phyloP scores from a whole-genome alignment of 2,113 vertebrate genomes.

The Alexandromys fortis region DNA sequence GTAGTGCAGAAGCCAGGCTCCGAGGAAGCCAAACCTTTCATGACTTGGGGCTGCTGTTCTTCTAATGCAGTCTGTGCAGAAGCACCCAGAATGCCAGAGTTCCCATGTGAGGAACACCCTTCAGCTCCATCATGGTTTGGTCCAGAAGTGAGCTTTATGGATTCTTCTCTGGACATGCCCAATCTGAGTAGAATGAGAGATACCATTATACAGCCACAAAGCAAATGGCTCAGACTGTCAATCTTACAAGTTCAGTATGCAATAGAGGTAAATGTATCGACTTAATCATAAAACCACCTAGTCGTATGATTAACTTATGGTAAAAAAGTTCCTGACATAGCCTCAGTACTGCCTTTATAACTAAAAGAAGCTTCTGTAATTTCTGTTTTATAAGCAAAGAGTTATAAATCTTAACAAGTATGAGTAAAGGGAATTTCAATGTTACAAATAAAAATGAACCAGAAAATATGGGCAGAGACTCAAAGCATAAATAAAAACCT shows the following conservation, averaged over 20 bases:
- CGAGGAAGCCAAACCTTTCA: constrained; percentile 77
- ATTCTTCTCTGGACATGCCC: constrained; percentile 90
- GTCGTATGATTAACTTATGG: constrained; percentile 4
- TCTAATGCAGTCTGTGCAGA: constrained; percentile 81
- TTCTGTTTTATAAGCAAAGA: constrained; percentile 42
- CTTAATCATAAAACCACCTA: constrained; percentile 17
- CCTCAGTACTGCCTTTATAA: constrained; percentile 5
- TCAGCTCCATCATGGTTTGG: constrained; percentile 84
- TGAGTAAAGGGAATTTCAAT: constrained; percentile 37
- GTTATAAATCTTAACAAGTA: background rate
- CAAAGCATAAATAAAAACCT: background rate
- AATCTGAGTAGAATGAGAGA: constrained; percentile 82
- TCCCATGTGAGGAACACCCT: constrained; percentile 78
- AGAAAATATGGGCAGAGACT: constrained; percentile 3
- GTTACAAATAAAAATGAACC: background rate
- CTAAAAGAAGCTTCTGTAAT: background rate
- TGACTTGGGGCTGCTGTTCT: constrained; percentile 78
- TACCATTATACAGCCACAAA: constrained; percentile 59
- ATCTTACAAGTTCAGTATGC: constrained; percentile 20
- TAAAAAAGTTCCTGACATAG: background rate
- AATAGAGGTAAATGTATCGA: background rate
- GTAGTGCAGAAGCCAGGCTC: constrained; percentile 82
- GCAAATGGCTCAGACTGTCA: background rate
- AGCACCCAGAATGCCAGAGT: constrained; percentile 81
- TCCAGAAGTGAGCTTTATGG: constrained; percentile 85